These are phyloP conservation scores for Chaenodraco wilsoni DNA, from an alignment of 2,797 vertebrate species.

Conservation along the genomic window DNA sequence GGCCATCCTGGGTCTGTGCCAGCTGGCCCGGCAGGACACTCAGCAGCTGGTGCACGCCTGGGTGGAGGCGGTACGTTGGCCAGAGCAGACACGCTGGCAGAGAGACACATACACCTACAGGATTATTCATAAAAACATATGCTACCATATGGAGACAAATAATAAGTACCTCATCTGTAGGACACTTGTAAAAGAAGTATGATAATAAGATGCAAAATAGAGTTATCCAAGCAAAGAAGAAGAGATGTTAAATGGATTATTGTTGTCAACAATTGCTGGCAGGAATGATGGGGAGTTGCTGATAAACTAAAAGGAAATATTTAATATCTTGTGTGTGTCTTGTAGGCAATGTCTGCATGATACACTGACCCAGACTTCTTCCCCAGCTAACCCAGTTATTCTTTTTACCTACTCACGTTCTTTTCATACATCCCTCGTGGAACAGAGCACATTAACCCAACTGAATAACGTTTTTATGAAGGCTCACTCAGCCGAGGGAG, in stretches of 20 bases:
- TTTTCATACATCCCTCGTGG: slow-evolving; percentile 29
- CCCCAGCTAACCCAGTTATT: slow-evolving; percentile 15
- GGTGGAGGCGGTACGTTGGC: slow-evolving; percentile 89
- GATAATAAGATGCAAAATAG: slow-evolving; percentile 15
- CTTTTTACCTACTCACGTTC: slow-evolving; percentile 24
- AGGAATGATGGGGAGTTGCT: neutral
- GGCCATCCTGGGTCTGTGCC: slow-evolving; percentile 91
- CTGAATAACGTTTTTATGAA: slow-evolving; percentile 28
- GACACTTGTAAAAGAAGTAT: neutral
- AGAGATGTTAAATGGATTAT: neutral
- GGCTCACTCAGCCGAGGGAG: slow-evolving; percentile 18
- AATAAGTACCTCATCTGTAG: slow-evolving; percentile 7
- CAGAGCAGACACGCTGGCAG: slow-evolving; percentile 19
- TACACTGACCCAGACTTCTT: neutral
- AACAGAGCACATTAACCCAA: slow-evolving; percentile 36
- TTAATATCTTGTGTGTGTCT: neutral
- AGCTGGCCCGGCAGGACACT: slow-evolving; percentile 89
- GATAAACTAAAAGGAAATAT: neutral
- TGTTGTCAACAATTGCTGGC: neutral
- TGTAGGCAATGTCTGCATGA: neutral
- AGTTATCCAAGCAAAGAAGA: neutral
- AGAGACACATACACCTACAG: slow-evolving; percentile 32
- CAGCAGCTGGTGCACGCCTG: slow-evolving; percentile 91
- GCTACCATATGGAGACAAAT: slow-evolving; percentile 3
- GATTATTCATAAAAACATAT: slow-evolving; percentile 46